A percentile compares a stretch with the other conserved stretches of the same genome.
Evolutionary conservation across 2,113 vertebrate species (phyloP).

Genomic region (Mohoua ochrocephala): DNA sequence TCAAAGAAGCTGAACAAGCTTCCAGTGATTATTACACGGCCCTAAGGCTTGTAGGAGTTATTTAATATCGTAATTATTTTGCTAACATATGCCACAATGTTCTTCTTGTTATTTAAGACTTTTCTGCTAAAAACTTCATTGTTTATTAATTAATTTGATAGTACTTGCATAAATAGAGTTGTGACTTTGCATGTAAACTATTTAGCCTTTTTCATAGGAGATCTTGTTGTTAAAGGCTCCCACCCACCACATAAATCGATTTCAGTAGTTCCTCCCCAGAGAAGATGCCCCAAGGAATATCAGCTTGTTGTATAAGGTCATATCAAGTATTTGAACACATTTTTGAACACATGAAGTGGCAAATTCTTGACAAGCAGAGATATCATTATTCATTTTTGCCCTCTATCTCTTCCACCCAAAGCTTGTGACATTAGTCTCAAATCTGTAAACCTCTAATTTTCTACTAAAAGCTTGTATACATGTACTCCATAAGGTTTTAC

Average conservation of each 20-base stretch:
- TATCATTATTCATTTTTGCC: neutral
- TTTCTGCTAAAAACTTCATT: neutral
- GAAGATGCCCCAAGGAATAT: neutral
- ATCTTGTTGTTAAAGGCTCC: neutral
- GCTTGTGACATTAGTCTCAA: neutral
- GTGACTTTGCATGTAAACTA: neutral
- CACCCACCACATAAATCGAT: neutral
- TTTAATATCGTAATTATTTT: neutral
- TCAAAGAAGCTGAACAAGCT: neutral
- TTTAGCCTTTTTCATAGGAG: neutral
- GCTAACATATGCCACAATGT: neutral
- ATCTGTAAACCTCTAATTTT: neutral
- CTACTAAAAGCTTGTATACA: neutral
- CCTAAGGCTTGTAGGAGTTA: neutral
- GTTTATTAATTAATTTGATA: neutral
- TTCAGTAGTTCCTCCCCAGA: neutral
- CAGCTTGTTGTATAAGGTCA: neutral
- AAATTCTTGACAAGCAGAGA: neutral
- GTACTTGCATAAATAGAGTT: neutral
- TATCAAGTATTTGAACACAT: neutral
- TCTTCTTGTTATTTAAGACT: neutral
- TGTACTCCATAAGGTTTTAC: neutral
- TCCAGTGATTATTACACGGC: neutral
- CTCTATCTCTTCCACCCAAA: neutral
- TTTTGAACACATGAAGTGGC: neutral